Percentiles rank a stretch among this genome's conserved stretches.
Conservation (phyloP, 2,113 vertebrate genomes). For the Scophthalmus maximus region DNA sequence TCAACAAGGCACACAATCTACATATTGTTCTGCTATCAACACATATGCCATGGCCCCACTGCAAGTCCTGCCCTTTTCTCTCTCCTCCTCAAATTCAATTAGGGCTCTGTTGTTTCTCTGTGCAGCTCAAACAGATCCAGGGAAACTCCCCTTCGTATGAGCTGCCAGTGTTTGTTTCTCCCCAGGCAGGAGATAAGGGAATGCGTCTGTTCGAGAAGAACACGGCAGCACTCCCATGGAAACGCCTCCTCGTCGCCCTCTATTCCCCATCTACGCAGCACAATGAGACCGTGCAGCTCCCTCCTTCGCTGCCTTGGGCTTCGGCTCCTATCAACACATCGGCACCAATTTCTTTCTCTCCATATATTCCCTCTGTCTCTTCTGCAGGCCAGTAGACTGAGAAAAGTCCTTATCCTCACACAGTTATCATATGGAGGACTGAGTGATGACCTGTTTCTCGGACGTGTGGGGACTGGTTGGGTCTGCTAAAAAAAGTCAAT, state of each 20-base stretch:
- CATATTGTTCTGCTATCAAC: slow-evolving; percentile 46
- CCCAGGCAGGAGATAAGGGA: slow-evolving; percentile 72
- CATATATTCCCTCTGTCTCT: not conserved
- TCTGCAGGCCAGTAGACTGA: not conserved
- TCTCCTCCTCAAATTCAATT: slow-evolving; percentile 75
- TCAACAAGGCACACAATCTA: slow-evolving; percentile 13
- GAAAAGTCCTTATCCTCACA: slow-evolving; percentile 14
- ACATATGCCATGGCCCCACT: slow-evolving; percentile 15
- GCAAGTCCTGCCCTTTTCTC: slow-evolving; percentile 42
- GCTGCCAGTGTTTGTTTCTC: slow-evolving; percentile 77
- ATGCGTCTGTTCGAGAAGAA: slow-evolving; percentile 60
- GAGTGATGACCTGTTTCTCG: slow-evolving; percentile 1
- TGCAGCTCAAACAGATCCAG: slow-evolving; percentile 69
- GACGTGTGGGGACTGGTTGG: slow-evolving; percentile 10
- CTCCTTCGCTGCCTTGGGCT: slow-evolving; percentile 22
- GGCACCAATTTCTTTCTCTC: slow-evolving; percentile 18
- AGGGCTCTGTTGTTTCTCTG: slow-evolving; percentile 68
- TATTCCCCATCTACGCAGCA: slow-evolving; percentile 35
- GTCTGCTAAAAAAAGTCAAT: slow-evolving; percentile 5
- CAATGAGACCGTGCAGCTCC: slow-evolving; percentile 31
- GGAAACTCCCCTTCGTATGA: slow-evolving; percentile 71
- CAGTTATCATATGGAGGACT: not conserved
- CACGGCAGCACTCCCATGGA: slow-evolving; percentile 72
- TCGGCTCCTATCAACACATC: slow-evolving; percentile 46
- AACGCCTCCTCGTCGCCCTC: slow-evolving; percentile 59